Percentiles rank a stretch among this genome's conserved stretches.
Evolutionary conservation across 2,113 vertebrate species (phyloP).

Genomic region (Arizona elegans): DNA sequence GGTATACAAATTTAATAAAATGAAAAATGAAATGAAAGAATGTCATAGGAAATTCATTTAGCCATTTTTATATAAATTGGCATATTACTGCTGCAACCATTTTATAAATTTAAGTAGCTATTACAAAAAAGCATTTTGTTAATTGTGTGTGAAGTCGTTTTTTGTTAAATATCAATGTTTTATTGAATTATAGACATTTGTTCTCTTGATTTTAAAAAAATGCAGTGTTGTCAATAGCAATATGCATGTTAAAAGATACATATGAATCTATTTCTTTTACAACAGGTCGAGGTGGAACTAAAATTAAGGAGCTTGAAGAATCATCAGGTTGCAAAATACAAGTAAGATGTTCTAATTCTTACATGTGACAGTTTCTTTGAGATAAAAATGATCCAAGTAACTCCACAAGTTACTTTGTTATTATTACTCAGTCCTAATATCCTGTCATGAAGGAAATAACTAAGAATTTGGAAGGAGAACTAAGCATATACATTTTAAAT

Average conservation of each 20-base stretch:
- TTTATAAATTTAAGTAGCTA: not conserved
- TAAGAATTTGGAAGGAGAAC: not conserved
- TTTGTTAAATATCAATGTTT: not conserved
- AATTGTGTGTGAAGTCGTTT: not conserved
- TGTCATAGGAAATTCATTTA: not conserved
- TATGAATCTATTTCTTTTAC: constrained; percentile 10
- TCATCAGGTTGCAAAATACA: constrained; percentile 83
- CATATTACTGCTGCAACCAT: not conserved
- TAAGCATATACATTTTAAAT: not conserved
- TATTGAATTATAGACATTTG: not conserved
- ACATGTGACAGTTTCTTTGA: not conserved
- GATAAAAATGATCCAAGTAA: not conserved
- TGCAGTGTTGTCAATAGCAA: not conserved
- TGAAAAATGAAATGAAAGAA: no score
- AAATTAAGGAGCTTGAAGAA: constrained; percentile 86
- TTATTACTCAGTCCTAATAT: not conserved
- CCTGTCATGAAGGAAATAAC: not conserved
- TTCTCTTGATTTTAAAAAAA: not conserved
- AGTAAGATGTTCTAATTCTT: constrained; percentile 56
- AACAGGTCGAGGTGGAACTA: constrained; percentile 85
- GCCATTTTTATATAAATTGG: not conserved
- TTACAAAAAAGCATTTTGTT: not conserved
- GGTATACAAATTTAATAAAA: no score
- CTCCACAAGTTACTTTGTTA: not conserved
- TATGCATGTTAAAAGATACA: not conserved